Conservation (phyloP, 2,113 vertebrate species). For the Furnarius figulus region DNA sequence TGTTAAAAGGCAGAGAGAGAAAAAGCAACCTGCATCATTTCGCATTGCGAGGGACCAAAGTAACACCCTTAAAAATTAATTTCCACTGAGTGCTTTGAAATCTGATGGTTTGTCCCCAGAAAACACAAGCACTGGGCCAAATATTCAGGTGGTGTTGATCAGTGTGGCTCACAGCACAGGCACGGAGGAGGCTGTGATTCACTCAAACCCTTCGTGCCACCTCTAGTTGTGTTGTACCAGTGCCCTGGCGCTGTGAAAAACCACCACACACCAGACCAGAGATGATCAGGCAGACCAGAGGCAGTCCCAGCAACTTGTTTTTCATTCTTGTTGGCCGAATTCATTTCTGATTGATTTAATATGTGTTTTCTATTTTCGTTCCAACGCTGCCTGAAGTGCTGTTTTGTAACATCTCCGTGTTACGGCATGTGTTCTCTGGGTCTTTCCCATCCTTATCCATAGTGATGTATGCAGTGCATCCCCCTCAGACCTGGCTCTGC, state of each 20-base stretch:
- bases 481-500: neutral
- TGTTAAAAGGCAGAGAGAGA: neutral
- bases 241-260: neutral
- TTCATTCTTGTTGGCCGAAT: neutral
- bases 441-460: neutral
- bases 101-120: neutral
- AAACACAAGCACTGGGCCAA: neutral
- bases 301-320: neutral
- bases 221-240: rapidly evolving
- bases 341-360: neutral
- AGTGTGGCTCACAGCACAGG: neutral
- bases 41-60: neutral
- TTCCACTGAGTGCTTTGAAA: neutral
- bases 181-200: neutral
- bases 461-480: rapidly evolving
- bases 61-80: neutral
- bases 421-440: rapidly evolving
- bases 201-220: rapidly evolving
- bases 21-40: neutral
- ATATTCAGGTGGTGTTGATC: neutral
- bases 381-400: neutral
- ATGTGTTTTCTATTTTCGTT: neutral
- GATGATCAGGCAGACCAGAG: rapidly evolving
- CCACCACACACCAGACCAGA: neutral
- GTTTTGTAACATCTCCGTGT: neutral